phyloP scores from a whole-genome alignment of 30 jellyfish, hydroid and myxozoan species.

The Sanderia malayensis region DNA sequence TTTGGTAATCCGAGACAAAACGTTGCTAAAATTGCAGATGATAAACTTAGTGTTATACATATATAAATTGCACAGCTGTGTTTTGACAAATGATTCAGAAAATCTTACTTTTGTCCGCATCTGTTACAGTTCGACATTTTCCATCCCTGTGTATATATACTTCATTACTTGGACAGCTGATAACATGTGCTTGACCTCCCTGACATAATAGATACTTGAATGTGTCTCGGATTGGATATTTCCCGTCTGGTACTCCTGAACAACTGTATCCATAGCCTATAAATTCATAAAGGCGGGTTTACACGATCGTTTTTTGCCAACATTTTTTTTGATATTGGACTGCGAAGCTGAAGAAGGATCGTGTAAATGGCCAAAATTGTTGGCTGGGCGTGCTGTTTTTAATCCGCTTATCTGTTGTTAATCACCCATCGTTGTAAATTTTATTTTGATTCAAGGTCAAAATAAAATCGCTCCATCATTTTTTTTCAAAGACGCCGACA shows the following conservation, averaged over 20 bases:
- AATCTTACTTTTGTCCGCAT: slow-evolving; percentile 33
- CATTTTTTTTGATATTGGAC: too few relatives aligned
- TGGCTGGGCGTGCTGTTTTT: too few relatives aligned
- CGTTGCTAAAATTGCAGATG: slow-evolving; percentile 2
- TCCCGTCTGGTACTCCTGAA: slow-evolving; percentile 67
- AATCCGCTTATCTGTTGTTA: too few relatives aligned
- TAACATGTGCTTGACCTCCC: slow-evolving; percentile 33
- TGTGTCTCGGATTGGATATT: slow-evolving; percentile 69
- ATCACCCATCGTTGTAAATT: too few relatives aligned
- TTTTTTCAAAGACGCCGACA: too few relatives aligned
- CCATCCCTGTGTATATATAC: slow-evolving; percentile 55
- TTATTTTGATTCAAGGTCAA: too few relatives aligned
- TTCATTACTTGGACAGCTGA: slow-evolving; percentile 62
- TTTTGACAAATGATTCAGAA: too few relatives aligned
- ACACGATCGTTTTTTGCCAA: too few relatives aligned
- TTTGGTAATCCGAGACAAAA: slow-evolving; percentile 70
- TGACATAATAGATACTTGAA: slow-evolving; percentile 64
- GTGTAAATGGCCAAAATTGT: too few relatives aligned
- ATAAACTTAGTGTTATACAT: background rate
- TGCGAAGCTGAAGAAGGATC: too few relatives aligned
- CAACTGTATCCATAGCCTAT: slow-evolving; percentile 44
- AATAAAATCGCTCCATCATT: too few relatives aligned
- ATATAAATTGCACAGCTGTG: background rate
- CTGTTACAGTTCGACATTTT: slow-evolving; percentile 55
- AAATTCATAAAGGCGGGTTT: too few relatives aligned